Evolutionary conservation across 2,888 invertebrate genomes (phyloP), one percentile per base, ranked within the genome.

Genomic region (Epirrhoe tristata): DNA sequence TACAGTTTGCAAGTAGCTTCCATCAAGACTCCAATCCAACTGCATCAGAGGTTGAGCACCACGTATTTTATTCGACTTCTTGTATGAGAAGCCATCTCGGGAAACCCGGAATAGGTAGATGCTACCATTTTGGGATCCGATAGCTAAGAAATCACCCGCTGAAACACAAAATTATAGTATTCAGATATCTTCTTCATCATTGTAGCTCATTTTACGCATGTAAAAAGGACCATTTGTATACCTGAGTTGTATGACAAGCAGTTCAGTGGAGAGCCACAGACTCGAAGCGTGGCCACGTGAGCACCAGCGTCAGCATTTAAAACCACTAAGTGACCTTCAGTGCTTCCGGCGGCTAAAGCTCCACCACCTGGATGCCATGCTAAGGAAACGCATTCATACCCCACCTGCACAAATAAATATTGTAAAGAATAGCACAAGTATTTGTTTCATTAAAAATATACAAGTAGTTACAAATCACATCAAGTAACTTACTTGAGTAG

Each of bases 1-100:
- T 60, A 97, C 97, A 0, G 98, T 97, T 90, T 98, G 98, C 66
- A 98, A 90, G 83, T 96, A 97, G 83, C 96, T 96, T 64, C 98
- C 97, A 82, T 98, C 98, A 50, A 96, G 95, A 84, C 98, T 98
- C 98, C 98, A 98, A 84, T 98, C 98, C 61, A 98, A 90, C 79
- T 98, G 97, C 67, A 96, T 96, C 4, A 98, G 92, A 0, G 97
- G 96, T 81, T 98, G 98, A 0, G 97, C 95, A 0, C 98, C 98
- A 14, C 97, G 94, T 67, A 98, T 97, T 89, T 97, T 98, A 82
- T 97, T 97, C 12, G 97, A 96, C 82, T 98, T 97, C 83, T 97
- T 97, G 87, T 98, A 98, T 0, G 97, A 97, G 84, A 97, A 98
- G 1, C 98, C 98, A 82, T 98, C 97, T 56, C 98, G 95, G 10